A percentile compares a stretch with the other conserved stretches of the same genome.
Conservation (phyloP, 2,113 vertebrate genomes). For the Silurus asotus region DNA sequence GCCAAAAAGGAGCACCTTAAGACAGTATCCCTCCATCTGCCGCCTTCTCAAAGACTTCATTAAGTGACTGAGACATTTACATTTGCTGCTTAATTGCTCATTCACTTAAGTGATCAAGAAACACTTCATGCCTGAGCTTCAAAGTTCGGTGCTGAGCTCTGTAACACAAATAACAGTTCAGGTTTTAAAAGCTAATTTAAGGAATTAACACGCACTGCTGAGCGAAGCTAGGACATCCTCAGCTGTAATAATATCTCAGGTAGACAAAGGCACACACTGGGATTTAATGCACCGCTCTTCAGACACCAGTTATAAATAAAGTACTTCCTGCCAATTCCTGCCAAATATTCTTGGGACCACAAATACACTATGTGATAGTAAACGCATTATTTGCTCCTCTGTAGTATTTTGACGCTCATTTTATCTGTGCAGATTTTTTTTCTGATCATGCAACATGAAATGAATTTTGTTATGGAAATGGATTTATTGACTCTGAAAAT, state of each 20-base stretch:
- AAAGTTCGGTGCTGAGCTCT: conserved; percentile 46
- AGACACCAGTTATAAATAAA: conserved; percentile 21
- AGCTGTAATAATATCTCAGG: conserved; percentile 18
- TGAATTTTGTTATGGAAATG: not conserved
- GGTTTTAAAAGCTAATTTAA: conserved; percentile 20
- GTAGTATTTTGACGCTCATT: not conserved
- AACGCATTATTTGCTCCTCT: not conserved
- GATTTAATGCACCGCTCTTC: not conserved
- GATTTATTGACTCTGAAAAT: not conserved
- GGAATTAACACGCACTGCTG: conserved; percentile 16
- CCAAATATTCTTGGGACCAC: not conserved
- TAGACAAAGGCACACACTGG: not conserved
- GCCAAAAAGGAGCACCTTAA: conserved; percentile 40
- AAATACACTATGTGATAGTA: not conserved
- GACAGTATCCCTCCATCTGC: conserved; percentile 56
- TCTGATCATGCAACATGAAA: not conserved
- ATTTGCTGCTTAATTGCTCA: conserved; percentile 21
- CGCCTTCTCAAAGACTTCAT: conserved; percentile 60
- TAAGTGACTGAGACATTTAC: conserved; percentile 49
- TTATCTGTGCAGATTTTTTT: not conserved
- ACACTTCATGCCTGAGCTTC: conserved; percentile 40
- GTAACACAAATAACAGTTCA: conserved; percentile 58
- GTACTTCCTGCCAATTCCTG: not conserved
- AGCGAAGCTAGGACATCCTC: conserved; percentile 19
- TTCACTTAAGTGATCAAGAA: conserved; percentile 53